Conservation (phyloP, 1,140 invertebrate species). For the Chironomus striatipennis region DNA sequence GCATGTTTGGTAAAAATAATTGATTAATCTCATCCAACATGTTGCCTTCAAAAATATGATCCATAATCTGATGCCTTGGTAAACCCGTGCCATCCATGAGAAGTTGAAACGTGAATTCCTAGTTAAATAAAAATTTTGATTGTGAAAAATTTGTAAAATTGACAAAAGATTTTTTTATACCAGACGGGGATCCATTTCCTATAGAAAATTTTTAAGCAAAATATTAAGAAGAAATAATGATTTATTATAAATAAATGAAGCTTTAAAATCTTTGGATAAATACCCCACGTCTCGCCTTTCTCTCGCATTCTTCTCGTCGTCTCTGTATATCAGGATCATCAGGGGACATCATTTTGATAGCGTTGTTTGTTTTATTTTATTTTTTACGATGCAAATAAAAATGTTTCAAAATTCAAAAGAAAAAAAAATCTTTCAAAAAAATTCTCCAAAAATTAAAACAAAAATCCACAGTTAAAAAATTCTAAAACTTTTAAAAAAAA, state of each 20-base stretch:
- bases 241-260: too few relatives aligned
- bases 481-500: neutral
- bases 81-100: conserved; percentile 72
- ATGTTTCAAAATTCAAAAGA: conserved; percentile 7
- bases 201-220: too few relatives aligned
- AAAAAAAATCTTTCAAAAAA: neutral
- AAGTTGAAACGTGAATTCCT: conserved; percentile 81
- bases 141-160: neutral
- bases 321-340: conserved; percentile 47
- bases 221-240: too few relatives aligned
- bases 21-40: conserved; percentile 86
- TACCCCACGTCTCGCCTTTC: conserved; percentile 66
- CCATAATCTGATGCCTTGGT: conserved; percentile 73
- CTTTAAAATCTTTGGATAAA: too few relatives aligned
- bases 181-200: conserved; percentile 76
- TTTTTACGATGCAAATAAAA: neutral
- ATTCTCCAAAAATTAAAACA: neutral
- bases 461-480: neutral
- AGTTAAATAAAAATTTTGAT: neutral
- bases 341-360: neutral
- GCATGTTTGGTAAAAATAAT: conserved; percentile 76
- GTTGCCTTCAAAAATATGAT: conserved; percentile 78
- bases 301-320: conserved; percentile 80
- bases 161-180: neutral
- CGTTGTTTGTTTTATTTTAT: neutral